Percentiles rank a stretch among this genome's conserved stretches.
phyloP scores from a whole-genome alignment of 2,113 vertebrate species.

The Ailurus styani region DNA sequence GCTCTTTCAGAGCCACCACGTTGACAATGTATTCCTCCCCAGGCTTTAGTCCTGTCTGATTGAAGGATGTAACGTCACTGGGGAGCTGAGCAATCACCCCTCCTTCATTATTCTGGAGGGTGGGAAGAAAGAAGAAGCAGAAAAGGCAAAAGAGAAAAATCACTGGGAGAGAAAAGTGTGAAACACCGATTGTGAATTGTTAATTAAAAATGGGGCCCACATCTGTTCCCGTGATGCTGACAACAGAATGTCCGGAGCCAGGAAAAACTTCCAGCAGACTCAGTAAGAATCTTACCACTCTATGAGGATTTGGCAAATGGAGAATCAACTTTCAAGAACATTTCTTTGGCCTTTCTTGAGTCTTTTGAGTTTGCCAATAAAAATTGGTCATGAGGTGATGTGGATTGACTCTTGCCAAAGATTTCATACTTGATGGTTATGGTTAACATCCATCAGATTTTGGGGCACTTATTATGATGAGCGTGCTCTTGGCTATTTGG shows the following conservation, averaged over 20 bases:
- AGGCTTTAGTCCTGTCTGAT: slow-evolving; percentile 94
- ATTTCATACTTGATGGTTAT: background rate
- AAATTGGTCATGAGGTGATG: slow-evolving; percentile 19
- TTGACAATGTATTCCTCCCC: slow-evolving; percentile 97
- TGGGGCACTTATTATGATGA: background rate
- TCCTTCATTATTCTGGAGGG: slow-evolving; percentile 92
- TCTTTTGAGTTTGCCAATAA: slow-evolving; percentile 45
- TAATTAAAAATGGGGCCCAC: background rate
- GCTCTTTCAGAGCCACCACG: slow-evolving; percentile 93
- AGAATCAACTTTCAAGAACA: slow-evolving; percentile 28
- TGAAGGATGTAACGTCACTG: slow-evolving; percentile 93
- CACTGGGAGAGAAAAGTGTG: background rate
- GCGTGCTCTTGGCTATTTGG: background rate
- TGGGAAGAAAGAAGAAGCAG: background rate
- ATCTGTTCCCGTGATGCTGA: background rate
- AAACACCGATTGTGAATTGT: background rate
- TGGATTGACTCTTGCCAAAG: slow-evolving; percentile 7
- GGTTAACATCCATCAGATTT: background rate
- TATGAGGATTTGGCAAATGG: background rate
- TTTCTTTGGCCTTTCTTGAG: slow-evolving; percentile 28
- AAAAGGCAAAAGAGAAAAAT: background rate
- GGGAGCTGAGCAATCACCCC: slow-evolving; percentile 96
- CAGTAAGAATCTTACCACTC: background rate
- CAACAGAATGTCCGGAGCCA: background rate
- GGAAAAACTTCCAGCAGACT: background rate